Base-by-base conservation (phyloP, 2,113 vertebrate species). In the Hippocampus guttulatus region DNA sequence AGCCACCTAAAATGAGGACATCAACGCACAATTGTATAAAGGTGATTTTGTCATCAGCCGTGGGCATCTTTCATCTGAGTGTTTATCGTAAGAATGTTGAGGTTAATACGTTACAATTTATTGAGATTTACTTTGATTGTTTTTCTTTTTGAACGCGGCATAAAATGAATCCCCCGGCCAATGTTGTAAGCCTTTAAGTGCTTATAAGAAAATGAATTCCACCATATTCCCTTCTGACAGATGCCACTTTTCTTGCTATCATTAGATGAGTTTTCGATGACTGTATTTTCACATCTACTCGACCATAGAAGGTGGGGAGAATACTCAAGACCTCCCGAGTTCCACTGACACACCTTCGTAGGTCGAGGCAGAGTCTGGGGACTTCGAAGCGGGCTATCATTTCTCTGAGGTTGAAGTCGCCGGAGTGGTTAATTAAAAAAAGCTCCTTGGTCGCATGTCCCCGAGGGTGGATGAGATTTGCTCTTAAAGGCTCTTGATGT, bases 161-260 rank as follows among this genome's bases (percentile, higher is more conserved):
- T 49, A 25, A 45, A 65, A 45, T 16, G n/a, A 45, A 65, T 47
- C 41, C 43, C 16, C 23, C 1, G 8, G 23, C n/a, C 23, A 47
- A 47, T 65, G 27, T 65, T 65, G 41, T 65, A 45, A 47, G 41
- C 21, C n/a, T 64, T 64, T 65, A 47, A 64, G 21, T 64, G 20
- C 21, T 43, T 64, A 7, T 8, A 45, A 64, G 43, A n/a, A 65
- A 65, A 45, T 27, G 25, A 47, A 25, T 27, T 47, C 15, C 14
- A 47, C 15, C 14, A 58, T 45, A 4, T 3, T 23, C 38, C 25
- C n/a, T 25, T 23, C n/a, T 65, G 64, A 64, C 11, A 18, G 41
- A 27, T 47, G 41, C 43, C 12, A n/a, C 38, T 63, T 21, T 12
- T 15, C 10, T 43, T 23, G 21, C 11, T 43, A 64, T 43, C 21